Evolutionary conservation across 2,113 vertebrate species (phyloP), one percentile per base, ranked within the genome.

Genomic region (Amphiprion percula): DNA sequence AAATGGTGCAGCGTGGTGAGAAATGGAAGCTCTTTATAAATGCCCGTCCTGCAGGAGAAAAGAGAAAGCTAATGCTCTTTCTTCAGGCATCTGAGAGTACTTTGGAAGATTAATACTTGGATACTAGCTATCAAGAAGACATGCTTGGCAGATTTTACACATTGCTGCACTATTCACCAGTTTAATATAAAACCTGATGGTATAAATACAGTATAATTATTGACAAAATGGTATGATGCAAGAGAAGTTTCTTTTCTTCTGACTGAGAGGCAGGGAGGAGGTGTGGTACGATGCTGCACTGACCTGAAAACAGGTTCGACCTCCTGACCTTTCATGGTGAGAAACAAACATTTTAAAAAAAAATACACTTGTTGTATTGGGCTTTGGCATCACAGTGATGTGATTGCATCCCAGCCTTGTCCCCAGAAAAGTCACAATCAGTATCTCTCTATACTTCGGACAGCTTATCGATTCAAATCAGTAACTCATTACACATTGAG

Each of bases 391-490:
- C 21, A 1, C 28, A 30, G 19, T 49, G 24, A 82, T 58, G 4
- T 63, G 39, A 78, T 61, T 62, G 37, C 17, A 56, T 30, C 10
- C 4, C 7, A 0, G 61, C 14, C 12, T 71, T 50, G 26, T 16
- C 28, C 6, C 16, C 14, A 0, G 1, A 71, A 65, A 41, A 44
- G 0, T 21, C 4, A 24, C 19, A 65, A 49, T 70, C 21, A 67
- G 52, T 44, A 17, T 21, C 26, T 23, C 47, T 28, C 66, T 37
- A 37, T 68, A 56, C 16, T 60, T 80, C 56, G 3, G 49, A 77
- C 39, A 71, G 58, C 60, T 65, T 41, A 82, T 67, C 28, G 74
- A 83, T 78, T 79, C 9, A 78, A 78, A 68, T 56, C 28, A 78
- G 65, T 37, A 30, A 37, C 55, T 72, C 23, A 72, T 72, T 67